phyloP scores from a whole-genome alignment of 2,113 vertebrate species.

The Urocitellus parryii region DNA sequence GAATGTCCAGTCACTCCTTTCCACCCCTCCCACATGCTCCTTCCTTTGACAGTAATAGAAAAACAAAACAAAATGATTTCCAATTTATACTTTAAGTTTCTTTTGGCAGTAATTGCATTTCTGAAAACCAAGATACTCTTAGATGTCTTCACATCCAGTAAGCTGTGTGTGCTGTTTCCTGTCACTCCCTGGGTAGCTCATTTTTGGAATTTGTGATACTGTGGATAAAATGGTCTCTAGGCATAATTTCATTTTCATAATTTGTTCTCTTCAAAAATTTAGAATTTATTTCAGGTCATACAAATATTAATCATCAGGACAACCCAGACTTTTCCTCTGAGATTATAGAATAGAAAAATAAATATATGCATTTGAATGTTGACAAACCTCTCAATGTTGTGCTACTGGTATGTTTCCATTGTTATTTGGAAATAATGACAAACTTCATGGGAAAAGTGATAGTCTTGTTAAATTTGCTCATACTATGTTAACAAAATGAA shows the following conservation, averaged over 20 bases:
- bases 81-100: not conserved
- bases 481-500: slow-evolving; percentile 21
- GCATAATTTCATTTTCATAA: slow-evolving; percentile 61
- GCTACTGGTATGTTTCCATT: slow-evolving; percentile 1
- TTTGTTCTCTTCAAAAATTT: slow-evolving; percentile 54
- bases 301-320: slow-evolving; percentile 7
- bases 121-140: not conserved
- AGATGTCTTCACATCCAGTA: not conserved
- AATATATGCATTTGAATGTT: not conserved
- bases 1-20: not conserved
- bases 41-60: not conserved
- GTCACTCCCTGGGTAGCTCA: not conserved
- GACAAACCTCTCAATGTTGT: not conserved
- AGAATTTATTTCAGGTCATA: slow-evolving; percentile 40
- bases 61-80: not conserved
- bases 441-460: not conserved
- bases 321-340: not conserved
- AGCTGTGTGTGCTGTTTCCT: not conserved
- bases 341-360: slow-evolving; percentile 17
- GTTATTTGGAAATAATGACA: slow-evolving; percentile 12
- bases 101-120: not conserved
- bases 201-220: slow-evolving; percentile 24
- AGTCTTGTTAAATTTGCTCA: not conserved
- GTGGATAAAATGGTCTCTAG: not conserved
- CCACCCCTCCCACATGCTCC: not conserved